Percentiles rank a stretch among this genome's conserved stretches.
These are phyloP conservation scores for Dinocampus coccinellae DNA, from an alignment of 2,888 invertebrate genomes.

Conservation along the genomic window DNA sequence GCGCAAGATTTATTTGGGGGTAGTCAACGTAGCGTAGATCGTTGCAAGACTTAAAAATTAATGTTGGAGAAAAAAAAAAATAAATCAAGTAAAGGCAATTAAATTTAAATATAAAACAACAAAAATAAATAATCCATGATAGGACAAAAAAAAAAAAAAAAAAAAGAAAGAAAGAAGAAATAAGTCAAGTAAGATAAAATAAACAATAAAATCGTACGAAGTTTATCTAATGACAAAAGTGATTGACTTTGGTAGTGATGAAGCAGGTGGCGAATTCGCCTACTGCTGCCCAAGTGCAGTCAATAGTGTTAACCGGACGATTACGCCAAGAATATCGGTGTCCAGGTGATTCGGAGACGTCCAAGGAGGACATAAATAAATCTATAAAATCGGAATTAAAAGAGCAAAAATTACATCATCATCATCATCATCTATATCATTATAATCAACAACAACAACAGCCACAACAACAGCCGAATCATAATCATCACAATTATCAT, in stretches of 20 bases:
- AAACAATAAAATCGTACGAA: background rate
- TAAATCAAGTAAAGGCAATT: background rate
- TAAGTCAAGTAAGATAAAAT: background rate
- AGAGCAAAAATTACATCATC: constrained; percentile 1
- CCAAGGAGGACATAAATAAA: constrained; percentile 29
- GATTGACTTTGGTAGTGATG: constrained; percentile 44
- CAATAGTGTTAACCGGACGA: constrained; percentile 42
- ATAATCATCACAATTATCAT: background rate
- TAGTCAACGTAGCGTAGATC: constrained; percentile 45
- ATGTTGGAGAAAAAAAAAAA: background rate
- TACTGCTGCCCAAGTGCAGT: constrained; percentile 47
- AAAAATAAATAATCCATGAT: background rate
- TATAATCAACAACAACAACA: constrained; percentile 47
- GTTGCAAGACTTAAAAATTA: constrained; percentile 49
- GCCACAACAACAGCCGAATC: constrained; percentile 44
- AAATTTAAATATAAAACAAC: background rate
- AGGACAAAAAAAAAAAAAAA: background rate
- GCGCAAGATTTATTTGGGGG: constrained; percentile 54
- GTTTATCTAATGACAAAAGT: constrained; percentile 41
- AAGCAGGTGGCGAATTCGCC: constrained; percentile 47
- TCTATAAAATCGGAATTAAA: constrained; percentile 16
- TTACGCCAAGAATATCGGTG: constrained; percentile 40
- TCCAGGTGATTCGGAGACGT: constrained; percentile 31
- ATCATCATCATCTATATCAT: background rate
- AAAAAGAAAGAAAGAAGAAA: background rate